These are phyloP conservation scores for Telmatochromis sp. DNA, from an alignment of 2,113 vertebrate species.

Conservation along the genomic window DNA sequence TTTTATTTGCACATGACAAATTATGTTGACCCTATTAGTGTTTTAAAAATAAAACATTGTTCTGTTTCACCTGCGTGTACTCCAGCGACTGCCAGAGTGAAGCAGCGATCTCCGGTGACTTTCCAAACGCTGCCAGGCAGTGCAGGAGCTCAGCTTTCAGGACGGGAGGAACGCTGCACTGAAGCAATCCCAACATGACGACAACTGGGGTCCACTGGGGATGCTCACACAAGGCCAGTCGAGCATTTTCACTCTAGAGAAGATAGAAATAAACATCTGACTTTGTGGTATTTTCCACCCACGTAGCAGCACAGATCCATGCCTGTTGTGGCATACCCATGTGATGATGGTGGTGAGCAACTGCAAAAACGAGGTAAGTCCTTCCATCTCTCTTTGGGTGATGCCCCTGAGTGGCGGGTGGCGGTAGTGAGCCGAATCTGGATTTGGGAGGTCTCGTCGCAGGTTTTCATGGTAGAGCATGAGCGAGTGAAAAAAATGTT, in stretches of 20 bases:
- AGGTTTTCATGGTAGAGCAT: slow-evolving; percentile 96
- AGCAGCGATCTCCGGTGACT: slow-evolving; percentile 92
- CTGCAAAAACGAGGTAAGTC: slow-evolving; percentile 88
- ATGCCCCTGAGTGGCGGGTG: slow-evolving; percentile 89
- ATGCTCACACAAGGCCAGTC: slow-evolving; percentile 92
- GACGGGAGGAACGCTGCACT: slow-evolving; percentile 89
- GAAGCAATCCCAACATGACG: slow-evolving; percentile 89
- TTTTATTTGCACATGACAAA: neutral
- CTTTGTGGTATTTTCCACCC: neutral
- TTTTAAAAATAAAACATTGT: neutral
- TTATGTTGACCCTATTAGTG: accelerated
- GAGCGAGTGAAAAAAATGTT: slow-evolving; percentile 96
- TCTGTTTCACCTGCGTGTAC: slow-evolving; percentile 81
- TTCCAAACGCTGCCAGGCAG: slow-evolving; percentile 88
- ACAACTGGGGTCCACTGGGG: slow-evolving; percentile 97
- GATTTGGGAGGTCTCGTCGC: slow-evolving; percentile 86
- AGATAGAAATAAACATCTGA: neutral
- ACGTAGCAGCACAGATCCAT: accelerated
- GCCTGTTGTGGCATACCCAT: slow-evolving; percentile 76
- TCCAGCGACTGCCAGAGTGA: slow-evolving; percentile 97
- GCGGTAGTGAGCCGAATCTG: slow-evolving; percentile 87
- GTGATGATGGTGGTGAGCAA: slow-evolving; percentile 87
- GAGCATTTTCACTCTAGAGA: slow-evolving; percentile 89
- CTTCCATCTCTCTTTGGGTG: slow-evolving; percentile 93
- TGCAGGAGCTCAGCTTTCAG: slow-evolving; percentile 87